A percentile compares a stretch with the other conserved stretches of the same genome.
These are phyloP conservation scores for Oscarella lobularis DNA, from an alignment of 37 sponge, comb jelly and placozoan genomes.

Conservation along the genomic window DNA sequence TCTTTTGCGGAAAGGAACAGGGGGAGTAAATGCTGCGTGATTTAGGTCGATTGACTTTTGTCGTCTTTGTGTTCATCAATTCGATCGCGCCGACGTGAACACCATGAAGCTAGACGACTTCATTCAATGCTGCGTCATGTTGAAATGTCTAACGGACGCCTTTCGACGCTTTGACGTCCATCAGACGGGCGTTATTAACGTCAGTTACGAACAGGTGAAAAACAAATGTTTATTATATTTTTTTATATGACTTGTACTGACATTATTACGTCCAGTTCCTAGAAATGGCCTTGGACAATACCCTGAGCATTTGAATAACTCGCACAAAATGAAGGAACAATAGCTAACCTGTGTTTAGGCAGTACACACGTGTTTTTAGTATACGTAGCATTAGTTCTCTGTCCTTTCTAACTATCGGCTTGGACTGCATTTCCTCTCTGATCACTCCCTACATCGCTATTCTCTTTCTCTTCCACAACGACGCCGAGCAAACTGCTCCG, in stretches of 20 bases:
- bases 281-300: slow-evolving; percentile 72
- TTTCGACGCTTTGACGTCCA: slow-evolving; percentile 56
- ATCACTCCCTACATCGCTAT: too few relatives aligned
- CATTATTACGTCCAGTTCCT: slow-evolving; percentile 41
- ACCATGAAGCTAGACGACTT: slow-evolving; percentile 93
- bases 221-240: background rate
- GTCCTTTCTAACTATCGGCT: too few relatives aligned
- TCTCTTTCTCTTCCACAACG: background rate
- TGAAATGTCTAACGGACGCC: slow-evolving; percentile 60
- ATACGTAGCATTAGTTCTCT: too few relatives aligned
- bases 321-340: too few relatives aligned
- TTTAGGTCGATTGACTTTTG: slow-evolving; percentile 70
- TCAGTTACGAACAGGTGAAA: slow-evolving; percentile 73
- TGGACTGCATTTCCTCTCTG: too few relatives aligned
- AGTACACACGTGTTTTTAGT: too few relatives aligned
- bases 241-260: background rate
- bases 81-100: slow-evolving; percentile 52
- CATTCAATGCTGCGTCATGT: slow-evolving; percentile 92
- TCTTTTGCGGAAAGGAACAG: too few relatives aligned
- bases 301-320: too few relatives aligned
- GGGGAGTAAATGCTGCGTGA: too few relatives aligned
- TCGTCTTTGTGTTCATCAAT: slow-evolving; percentile 62
- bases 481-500: background rate
- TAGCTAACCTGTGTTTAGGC: too few relatives aligned
- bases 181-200: slow-evolving; percentile 39